A percentile compares a stretch with the other conserved stretches of the same genome.
These are phyloP conservation scores for Melanerpes formicivorus DNA, from an alignment of 2,113 vertebrate species.

Conservation along the genomic window DNA sequence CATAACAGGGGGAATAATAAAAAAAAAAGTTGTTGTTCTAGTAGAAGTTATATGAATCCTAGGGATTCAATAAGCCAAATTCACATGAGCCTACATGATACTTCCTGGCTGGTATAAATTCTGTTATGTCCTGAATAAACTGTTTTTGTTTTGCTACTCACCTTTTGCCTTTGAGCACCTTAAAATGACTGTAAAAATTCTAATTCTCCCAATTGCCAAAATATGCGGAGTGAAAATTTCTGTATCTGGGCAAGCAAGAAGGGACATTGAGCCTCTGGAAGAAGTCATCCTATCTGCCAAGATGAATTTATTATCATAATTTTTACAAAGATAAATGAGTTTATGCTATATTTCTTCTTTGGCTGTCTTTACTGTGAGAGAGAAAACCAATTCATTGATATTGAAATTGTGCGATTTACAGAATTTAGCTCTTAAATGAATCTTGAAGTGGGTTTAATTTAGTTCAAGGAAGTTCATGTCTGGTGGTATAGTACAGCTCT, in stretches of 20 bases:
- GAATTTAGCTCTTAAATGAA: neutral
- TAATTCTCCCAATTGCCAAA: neutral
- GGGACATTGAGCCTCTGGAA: slow-evolving; percentile 13
- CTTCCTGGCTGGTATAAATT: neutral
- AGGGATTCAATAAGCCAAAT: neutral
- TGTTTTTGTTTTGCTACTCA: neutral
- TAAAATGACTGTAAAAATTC: slow-evolving; percentile 8
- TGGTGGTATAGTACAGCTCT: neutral
- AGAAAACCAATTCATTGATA: neutral
- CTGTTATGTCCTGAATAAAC: neutral
- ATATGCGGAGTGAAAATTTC: neutral
- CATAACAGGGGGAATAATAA: too few species aligned
- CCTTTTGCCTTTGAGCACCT: neutral
- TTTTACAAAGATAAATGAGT: neutral
- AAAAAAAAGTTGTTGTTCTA: neutral
- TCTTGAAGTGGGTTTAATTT: slow-evolving; percentile 4
- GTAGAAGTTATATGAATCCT: neutral
- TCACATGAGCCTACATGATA: neutral
- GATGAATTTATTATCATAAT: slow-evolving; percentile 38
- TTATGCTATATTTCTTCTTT: slow-evolving; percentile 20
- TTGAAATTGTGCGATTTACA: neutral
- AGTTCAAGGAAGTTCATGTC: neutral
- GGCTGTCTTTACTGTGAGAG: neutral
- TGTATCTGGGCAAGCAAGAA: slow-evolving; percentile 33
- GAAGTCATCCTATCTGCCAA: neutral